Percentiles rank a stretch among this genome's conserved stretches.
Conservation (phyloP, 2,797 vertebrate species). For the Diglossa cyanea region DNA sequence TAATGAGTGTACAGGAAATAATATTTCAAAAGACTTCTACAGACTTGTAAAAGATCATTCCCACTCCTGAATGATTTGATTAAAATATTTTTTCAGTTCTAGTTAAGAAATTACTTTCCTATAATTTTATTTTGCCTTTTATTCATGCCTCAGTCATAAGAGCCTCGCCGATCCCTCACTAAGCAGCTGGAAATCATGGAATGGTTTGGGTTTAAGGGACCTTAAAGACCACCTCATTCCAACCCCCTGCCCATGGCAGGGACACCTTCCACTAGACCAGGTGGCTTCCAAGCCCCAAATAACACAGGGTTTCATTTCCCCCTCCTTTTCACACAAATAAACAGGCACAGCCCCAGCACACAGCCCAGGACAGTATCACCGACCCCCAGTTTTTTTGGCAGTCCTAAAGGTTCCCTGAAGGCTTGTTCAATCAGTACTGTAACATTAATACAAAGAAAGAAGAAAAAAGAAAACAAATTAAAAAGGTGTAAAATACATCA, state of each 20-base stretch:
- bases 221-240: neutral
- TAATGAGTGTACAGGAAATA: neutral
- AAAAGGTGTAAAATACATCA: neutral
- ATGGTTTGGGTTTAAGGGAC: neutral
- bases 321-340: neutral
- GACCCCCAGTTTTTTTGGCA: neutral
- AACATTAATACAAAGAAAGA: neutral
- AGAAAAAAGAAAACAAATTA: neutral
- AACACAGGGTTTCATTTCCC: neutral
- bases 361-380: accelerated
- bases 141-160: neutral
- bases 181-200: neutral
- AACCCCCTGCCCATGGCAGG: neutral
- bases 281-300: neutral
- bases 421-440: neutral
- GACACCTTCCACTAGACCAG: neutral
- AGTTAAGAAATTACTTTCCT: neutral
- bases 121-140: neutral
- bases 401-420: neutral
- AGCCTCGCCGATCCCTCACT: neutral
- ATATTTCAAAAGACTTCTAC: neutral
- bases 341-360: neutral
- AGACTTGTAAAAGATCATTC: neutral
- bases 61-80: neutral
- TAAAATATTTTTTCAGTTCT: neutral